phyloP scores from a whole-genome alignment of 1,140 invertebrate species.

The Plectrocnemia conspersa region DNA sequence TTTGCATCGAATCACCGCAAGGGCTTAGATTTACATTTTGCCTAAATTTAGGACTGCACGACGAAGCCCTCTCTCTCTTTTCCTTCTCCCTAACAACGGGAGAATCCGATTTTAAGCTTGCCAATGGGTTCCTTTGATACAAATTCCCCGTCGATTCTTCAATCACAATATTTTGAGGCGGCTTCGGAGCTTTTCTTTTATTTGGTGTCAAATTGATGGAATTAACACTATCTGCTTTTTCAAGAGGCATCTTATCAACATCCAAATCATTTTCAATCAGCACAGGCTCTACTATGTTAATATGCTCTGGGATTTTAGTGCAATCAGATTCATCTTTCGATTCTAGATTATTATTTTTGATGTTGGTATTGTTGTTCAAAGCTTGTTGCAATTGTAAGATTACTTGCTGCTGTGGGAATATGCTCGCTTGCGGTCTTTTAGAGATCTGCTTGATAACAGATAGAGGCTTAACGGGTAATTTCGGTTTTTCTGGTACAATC shows the following conservation, averaged over 20 bases:
- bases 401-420: slow-evolving; percentile 43
- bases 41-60: slow-evolving; percentile 60
- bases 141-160: slow-evolving; percentile 51
- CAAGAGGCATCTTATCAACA: slow-evolving; percentile 43
- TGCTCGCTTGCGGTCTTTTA: slow-evolving; percentile 35
- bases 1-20: slow-evolving; percentile 26
- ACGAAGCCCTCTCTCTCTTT: slow-evolving; percentile 63
- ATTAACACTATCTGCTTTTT: slow-evolving; percentile 53
- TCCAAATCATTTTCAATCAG: slow-evolving; percentile 19
- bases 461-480: slow-evolving; percentile 59
- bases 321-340: slow-evolving; percentile 25
- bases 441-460: slow-evolving; percentile 47
- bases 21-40: slow-evolving; percentile 41
- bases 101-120: slow-evolving; percentile 56
- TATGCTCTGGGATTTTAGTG: slow-evolving; percentile 9
- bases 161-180: slow-evolving; percentile 50
- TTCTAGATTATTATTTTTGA: slow-evolving; percentile 35
- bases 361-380: slow-evolving; percentile 21
- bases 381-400: slow-evolving; percentile 50
- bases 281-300: slow-evolving; percentile 19
- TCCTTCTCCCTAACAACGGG: slow-evolving; percentile 70
- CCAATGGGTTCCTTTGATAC: slow-evolving; percentile 57
- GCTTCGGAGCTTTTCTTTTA: slow-evolving; percentile 62
- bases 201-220: slow-evolving; percentile 46
- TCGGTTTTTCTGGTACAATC: slow-evolving; percentile 58